Percentiles rank a stretch among this genome's conserved stretches.
Evolutionary conservation across 2,888 invertebrate species (phyloP).

Genomic region (Tetanocera ferruginea): DNA sequence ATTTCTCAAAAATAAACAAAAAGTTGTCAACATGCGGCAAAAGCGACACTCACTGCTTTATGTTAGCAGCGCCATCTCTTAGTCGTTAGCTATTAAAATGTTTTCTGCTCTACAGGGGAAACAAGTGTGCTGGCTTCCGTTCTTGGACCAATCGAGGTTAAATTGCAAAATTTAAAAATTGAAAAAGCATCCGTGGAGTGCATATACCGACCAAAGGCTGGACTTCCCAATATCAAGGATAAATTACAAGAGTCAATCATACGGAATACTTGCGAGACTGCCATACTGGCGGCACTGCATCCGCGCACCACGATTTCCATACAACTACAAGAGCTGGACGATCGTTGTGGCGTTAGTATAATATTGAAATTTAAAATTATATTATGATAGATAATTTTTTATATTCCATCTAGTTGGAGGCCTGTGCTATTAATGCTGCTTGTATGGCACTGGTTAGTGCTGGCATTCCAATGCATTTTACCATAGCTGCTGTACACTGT

Average conservation of each 20-base stretch:
- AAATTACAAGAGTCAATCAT: conserved; percentile 83
- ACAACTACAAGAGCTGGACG: conserved; percentile 88
- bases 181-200: conserved; percentile 84
- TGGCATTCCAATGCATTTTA: conserved; percentile 85
- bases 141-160: conserved; percentile 87
- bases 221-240: conserved; percentile 79
- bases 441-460: conserved; percentile 87
- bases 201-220: conserved; percentile 81
- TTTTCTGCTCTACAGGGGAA: conserved; percentile 73
- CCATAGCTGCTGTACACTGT: conserved; percentile 85
- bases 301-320: conserved; percentile 85
- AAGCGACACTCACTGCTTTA: neutral
- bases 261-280: conserved; percentile 82
- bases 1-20: neutral
- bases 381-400: neutral
- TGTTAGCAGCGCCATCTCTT: neutral
- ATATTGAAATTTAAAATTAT: neutral
- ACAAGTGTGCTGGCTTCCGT: conserved; percentile 83
- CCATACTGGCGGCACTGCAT: conserved; percentile 79
- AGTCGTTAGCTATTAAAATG: conserved; percentile 8
- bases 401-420: conserved; percentile 73
- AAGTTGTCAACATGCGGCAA: neutral
- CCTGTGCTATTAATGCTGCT: conserved; percentile 85
- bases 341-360: conserved; percentile 81
- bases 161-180: conserved; percentile 80